These are phyloP conservation scores for Psilanteris sp. DNA, from an alignment of 1,140 invertebrate genomes.

Conservation along the genomic window DNA sequence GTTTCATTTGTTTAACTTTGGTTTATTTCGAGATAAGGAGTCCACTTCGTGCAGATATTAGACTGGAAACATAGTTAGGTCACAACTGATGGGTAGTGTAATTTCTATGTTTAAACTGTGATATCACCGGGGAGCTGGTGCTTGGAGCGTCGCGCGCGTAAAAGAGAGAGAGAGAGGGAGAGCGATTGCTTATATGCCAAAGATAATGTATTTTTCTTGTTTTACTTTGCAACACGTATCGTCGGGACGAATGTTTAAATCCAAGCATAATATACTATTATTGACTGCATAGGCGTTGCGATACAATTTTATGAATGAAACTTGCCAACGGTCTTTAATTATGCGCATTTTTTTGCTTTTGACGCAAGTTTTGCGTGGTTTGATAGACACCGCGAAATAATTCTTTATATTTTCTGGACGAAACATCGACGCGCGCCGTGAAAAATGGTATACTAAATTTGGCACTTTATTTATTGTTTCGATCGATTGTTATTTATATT, in stretches of 20 bases:
- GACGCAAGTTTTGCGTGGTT: no score
- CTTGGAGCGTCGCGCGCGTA: neutral
- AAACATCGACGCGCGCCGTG: no score
- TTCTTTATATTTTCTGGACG: no score
- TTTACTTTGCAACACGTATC: slow-evolving; percentile 7
- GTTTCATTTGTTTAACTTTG: no score
- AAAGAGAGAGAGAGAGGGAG: slow-evolving; percentile 7
- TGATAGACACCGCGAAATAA: no score
- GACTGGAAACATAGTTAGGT: slow-evolving; percentile 17
- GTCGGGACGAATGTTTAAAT: slow-evolving; percentile 13
- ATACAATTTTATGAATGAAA: slow-evolving; percentile 27
- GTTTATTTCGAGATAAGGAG: neutral
- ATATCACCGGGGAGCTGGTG: slow-evolving; percentile 67
- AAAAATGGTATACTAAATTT: no score
- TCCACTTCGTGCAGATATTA: neutral
- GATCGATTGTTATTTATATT: no score
- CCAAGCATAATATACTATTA: neutral
- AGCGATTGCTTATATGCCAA: neutral
- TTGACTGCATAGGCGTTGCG: neutral
- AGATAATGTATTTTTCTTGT: slow-evolving; percentile 43
- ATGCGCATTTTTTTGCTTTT: no score
- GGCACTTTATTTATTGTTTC: no score
- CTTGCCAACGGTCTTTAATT: no score
- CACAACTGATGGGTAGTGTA: slow-evolving; percentile 57
- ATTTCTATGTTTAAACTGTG: slow-evolving; percentile 74